These are phyloP conservation scores for Fopius arisanus DNA, from an alignment of 1,140 invertebrate species.

Conservation along the genomic window DNA sequence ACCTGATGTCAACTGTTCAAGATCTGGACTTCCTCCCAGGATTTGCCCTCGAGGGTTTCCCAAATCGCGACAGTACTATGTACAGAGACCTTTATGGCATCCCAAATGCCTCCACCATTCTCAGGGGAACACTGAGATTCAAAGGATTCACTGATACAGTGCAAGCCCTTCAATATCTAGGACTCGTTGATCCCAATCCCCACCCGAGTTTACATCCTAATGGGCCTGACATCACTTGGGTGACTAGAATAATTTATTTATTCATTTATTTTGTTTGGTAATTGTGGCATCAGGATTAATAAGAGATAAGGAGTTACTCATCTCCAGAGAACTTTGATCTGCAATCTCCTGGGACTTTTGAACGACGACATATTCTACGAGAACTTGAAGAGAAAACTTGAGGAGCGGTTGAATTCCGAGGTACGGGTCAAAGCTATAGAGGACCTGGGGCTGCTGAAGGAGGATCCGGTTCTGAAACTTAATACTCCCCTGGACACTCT, in stretches of 20 bases:
- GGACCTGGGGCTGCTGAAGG: slow-evolving; percentile 86
- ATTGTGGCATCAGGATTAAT: no score
- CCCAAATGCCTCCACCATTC: slow-evolving; percentile 83
- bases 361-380: slow-evolving; percentile 91
- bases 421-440: slow-evolving; percentile 78
- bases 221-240: slow-evolving; percentile 97
- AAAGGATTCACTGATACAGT: slow-evolving; percentile 90
- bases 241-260: slow-evolving; percentile 54
- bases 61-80: slow-evolving; percentile 93
- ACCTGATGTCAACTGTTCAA: slow-evolving; percentile 81
- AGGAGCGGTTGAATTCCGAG: slow-evolving; percentile 78
- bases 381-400: slow-evolving; percentile 84
- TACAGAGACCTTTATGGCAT: slow-evolving; percentile 91
- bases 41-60: slow-evolving; percentile 95
- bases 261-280: no score
- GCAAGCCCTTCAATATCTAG: slow-evolving; percentile 84
- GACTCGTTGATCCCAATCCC: slow-evolving; percentile 85
- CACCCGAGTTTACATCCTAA: slow-evolving; percentile 90
- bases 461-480: slow-evolving; percentile 83
- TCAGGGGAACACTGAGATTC: slow-evolving; percentile 92
- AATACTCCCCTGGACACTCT: slow-evolving; percentile 92
- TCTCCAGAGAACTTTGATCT: slow-evolving; percentile 82
- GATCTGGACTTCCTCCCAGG: slow-evolving; percentile 92
- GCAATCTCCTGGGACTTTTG: slow-evolving; percentile 83
- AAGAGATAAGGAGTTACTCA: no score